Conservation (phyloP, 2,113 vertebrate species). For the Haemorhous mexicanus region DNA sequence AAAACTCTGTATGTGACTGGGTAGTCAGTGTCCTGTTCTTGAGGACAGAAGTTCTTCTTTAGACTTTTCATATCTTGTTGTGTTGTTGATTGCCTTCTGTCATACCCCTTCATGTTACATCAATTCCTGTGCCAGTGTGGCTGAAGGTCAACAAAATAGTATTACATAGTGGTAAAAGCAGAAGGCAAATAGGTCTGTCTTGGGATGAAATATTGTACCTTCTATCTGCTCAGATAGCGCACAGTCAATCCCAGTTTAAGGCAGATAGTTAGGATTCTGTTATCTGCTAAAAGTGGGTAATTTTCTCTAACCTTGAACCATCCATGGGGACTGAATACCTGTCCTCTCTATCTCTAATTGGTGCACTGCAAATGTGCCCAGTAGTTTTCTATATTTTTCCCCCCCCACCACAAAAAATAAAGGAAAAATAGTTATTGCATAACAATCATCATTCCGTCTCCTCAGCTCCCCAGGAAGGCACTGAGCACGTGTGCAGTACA, state of each 20-base stretch:
- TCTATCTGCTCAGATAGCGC: slow-evolving; percentile 22
- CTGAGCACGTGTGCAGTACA: background rate
- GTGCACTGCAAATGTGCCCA: background rate
- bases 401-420: background rate
- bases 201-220: slow-evolving; percentile 34
- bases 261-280: slow-evolving; percentile 51
- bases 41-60: background rate
- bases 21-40: background rate
- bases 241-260: slow-evolving; percentile 47
- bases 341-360: slow-evolving; percentile 22
- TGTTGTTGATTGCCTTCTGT: slow-evolving; percentile 30
- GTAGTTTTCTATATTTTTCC: background rate
- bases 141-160: slow-evolving; percentile 19
- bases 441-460: background rate
- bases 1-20: background rate
- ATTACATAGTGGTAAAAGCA: slow-evolving; percentile 1
- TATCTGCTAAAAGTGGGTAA: slow-evolving; percentile 55
- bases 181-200: slow-evolving; percentile 16
- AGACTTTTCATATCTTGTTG: background rate
- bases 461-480: background rate
- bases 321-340: background rate
- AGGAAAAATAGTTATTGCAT: background rate
- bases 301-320: slow-evolving; percentile 57
- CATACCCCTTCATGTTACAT: background rate
- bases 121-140: background rate